Base-by-base conservation (phyloP, 2,888 invertebrate species). In the Aelia acuminata region DNA sequence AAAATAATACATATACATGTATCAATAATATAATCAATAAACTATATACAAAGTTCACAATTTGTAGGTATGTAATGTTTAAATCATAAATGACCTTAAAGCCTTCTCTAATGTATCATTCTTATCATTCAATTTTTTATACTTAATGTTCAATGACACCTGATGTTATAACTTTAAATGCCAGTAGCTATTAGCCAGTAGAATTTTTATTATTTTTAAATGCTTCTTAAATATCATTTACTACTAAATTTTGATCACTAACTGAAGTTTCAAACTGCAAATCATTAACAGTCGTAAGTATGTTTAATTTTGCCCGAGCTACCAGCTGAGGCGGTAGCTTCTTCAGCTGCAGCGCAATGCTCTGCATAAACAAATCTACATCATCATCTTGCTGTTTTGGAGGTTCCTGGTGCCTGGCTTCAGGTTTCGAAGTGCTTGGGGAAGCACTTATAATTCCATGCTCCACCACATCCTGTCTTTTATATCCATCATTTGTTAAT, bases 311-410 rank as follows among this genome's bases (percentile, higher is more conserved):
- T 11, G 80, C 80, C 3, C 80, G 20, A 35, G 80, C 80, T 11
- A 80, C 80, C 10, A 80, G 43, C 43, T 80, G 80, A 15, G 80
- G 80, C 13, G 80, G 43, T 15, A 80, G 22, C 15, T 47, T 80
- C 43, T 80, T 80, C 13, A 80, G 43, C n/a, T 80, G 80, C 11
- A 80, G 80, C 4, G 80, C 80, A 47, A 80, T 80, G 15, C 80
- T 80, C 43, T 80, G 80, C 80, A 80, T 80, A 47, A 80, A 80
- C 43, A 80, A 15, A 80, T 80, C 80, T 22, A 80, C 43, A 5
- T 80, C 80, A 47, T 80, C 80, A n/a, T 80, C 80, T 47, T 80
- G 80, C n/a, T 43, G 80, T 3, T 47, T 43, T n/a, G 43, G 22
- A n/a, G n/a, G 43, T 43, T 80, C 43, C 47, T n/a, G 80, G 22